Evolutionary conservation across 2,888 invertebrate genomes (phyloP).

Genomic region (Mactromeris polynyma): DNA sequence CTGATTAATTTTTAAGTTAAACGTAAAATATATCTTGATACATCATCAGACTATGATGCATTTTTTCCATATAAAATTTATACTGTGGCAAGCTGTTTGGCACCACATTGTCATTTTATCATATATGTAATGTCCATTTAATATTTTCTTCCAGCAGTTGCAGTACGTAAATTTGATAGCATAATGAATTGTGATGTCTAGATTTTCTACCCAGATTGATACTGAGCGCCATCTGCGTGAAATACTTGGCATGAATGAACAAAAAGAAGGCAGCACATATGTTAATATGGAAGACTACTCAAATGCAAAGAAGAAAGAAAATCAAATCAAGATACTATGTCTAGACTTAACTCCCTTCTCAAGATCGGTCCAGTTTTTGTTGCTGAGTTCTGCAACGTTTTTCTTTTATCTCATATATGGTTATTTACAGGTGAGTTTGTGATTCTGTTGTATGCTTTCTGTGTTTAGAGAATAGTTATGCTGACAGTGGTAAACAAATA

Average conservation of each 20-base stretch:
- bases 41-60: neutral
- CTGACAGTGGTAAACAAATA: too few relatives aligned
- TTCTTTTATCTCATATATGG: conserved; percentile 96
- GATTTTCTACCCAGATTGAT: conserved; percentile 20
- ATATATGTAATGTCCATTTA: neutral
- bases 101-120: neutral
- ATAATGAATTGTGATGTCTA: conserved; percentile 17
- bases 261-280: conserved; percentile 30
- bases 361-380: conserved; percentile 91
- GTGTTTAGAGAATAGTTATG: too few relatives aligned
- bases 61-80: neutral
- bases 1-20: too few relatives aligned
- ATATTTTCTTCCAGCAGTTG: neutral
- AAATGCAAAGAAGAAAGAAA: conserved; percentile 39
- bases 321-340: conserved; percentile 89
- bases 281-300: conserved; percentile 26
- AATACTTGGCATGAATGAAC: conserved; percentile 44
- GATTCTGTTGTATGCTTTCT: too few relatives aligned
- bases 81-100: neutral
- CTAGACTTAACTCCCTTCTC: conserved; percentile 91
- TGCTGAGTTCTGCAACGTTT: conserved; percentile 94
- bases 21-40: neutral
- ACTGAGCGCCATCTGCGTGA: conserved; percentile 49
- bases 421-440: conserved; percentile 90
- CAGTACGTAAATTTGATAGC: neutral